Conservation (phyloP, 2,113 vertebrate genomes). For the Urocolius indicus region DNA sequence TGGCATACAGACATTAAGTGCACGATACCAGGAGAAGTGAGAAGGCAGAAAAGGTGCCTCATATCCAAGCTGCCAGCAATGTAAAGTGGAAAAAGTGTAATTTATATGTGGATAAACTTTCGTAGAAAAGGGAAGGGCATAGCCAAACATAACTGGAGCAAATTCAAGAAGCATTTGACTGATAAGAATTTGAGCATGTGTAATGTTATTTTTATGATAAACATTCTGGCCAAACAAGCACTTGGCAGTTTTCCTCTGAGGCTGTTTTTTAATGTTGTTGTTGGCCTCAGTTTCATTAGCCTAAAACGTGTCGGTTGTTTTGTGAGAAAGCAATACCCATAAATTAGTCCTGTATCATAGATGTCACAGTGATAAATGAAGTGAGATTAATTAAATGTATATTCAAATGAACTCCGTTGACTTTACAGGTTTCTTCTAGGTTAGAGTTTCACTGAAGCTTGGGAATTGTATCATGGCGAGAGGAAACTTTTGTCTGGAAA, state of each 20-base stretch:
- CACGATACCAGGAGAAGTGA: not conserved
- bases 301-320: not conserved
- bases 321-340: not conserved
- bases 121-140: not conserved
- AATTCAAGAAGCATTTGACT: constrained; percentile 17
- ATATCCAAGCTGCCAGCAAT: not conserved
- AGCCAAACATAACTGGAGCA: not conserved
- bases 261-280: constrained; percentile 28
- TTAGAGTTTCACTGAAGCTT: not conserved
- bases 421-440: not conserved
- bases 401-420: constrained; percentile 1
- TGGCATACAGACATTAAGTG: not conserved
- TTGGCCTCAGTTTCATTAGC: constrained; percentile 30
- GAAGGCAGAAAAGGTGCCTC: not conserved
- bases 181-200: constrained; percentile 21
- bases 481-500: constrained; percentile 24
- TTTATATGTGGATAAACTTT: not conserved
- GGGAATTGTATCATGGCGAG: not conserved
- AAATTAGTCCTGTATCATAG: constrained; percentile 30
- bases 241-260: constrained; percentile 22
- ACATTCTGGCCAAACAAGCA: constrained; percentile 18
- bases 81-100: not conserved
- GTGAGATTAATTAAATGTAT: constrained; percentile 45
- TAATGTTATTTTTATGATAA: constrained; percentile 45
- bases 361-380: constrained; percentile 51